Evolutionary conservation across 2,797 vertebrate species (phyloP), one percentile per base, ranked within the genome.

Genomic region (Erpetoichthys calabaricus): DNA sequence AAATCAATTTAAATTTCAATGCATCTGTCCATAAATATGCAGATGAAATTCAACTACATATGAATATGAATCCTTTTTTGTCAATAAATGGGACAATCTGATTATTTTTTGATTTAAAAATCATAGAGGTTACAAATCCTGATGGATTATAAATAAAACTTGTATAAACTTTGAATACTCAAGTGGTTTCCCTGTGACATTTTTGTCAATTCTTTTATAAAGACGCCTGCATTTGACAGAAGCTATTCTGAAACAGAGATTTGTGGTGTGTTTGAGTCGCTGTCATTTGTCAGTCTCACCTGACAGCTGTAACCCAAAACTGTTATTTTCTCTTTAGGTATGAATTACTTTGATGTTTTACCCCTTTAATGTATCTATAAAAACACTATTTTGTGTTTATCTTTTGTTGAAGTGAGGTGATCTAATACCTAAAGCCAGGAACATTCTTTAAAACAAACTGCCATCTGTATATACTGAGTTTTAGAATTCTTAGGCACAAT

Each of bases 141-240:
- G 75, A 76, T 76, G 79, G 71, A 78, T 81, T 82, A 25, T 82
- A 71, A 76, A 79, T 81, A 75, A 71, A 71, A 70, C 66, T 73
- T 73, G 74, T 71, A 68, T 78, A 80, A 80, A 84, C 68, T 72
- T 68, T 56, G 63, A 55, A 68, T 75, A 64, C 75, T 68, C 65
- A 2, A 59, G 75, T 78, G 69, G 70, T 70, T 68, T 60, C 70
- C 70, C 70, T 49, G 6, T 49, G 54, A 57, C 71, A 77, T 78
- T 51, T 61, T 65, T 70, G 68, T 77, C 66, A 25, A 25, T 7
- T 64, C 61, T 59, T 53, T 61, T 73, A 77, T 75, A 76, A 81
- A 80, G 80, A 80, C 65, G 45, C 52, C 60, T 59, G 47, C 55
- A 67, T 64, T 65, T 75, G 76, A 79, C 74, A 69, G 68, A 61